These are phyloP conservation scores for Parazoanthus atlanticus DNA, from an alignment of 92 coral and sea anemone species.

Conservation along the genomic window DNA sequence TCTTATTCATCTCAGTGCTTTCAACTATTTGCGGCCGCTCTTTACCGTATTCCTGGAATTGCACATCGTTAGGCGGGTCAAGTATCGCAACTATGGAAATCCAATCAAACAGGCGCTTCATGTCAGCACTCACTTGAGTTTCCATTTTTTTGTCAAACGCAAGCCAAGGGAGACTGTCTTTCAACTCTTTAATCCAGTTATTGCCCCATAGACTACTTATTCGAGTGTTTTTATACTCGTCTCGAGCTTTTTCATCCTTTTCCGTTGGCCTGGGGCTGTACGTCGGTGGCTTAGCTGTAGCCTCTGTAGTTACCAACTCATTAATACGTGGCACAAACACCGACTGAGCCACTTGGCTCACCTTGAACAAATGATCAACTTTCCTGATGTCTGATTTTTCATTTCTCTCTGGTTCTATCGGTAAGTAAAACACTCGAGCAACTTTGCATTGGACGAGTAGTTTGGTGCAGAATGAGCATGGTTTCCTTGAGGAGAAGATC, in stretches of 20 bases:
- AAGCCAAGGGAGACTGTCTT: conserved; percentile 65
- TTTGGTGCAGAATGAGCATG: conserved; percentile 70
- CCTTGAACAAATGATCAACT: conserved; percentile 65
- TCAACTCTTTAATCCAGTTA: conserved; percentile 40
- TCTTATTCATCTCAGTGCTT: neutral
- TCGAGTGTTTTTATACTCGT: neutral
- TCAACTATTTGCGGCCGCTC: neutral
- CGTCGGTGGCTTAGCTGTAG: neutral
- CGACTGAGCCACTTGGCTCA: conserved; percentile 60
- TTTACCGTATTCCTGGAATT: conserved; percentile 23
- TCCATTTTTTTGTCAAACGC: conserved; percentile 56
- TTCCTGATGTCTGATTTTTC: conserved; percentile 24
- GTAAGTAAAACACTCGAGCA: conserved; percentile 60
- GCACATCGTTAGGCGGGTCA: conserved; percentile 29
- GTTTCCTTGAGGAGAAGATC: conserved; percentile 67
- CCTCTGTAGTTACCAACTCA: neutral
- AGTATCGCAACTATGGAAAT: conserved; percentile 55
- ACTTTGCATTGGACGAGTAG: conserved; percentile 71
- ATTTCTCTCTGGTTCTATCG: conserved; percentile 62
- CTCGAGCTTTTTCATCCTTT: neutral
- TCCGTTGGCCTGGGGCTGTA: neutral
- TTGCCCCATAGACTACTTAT: neutral
- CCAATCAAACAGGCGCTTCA: conserved; percentile 65
- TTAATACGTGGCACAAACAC: conserved; percentile 55
- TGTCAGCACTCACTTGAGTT: conserved; percentile 43